Conservation (phyloP, 2,113 vertebrate species). For the Notiomystis cincta region DNA sequence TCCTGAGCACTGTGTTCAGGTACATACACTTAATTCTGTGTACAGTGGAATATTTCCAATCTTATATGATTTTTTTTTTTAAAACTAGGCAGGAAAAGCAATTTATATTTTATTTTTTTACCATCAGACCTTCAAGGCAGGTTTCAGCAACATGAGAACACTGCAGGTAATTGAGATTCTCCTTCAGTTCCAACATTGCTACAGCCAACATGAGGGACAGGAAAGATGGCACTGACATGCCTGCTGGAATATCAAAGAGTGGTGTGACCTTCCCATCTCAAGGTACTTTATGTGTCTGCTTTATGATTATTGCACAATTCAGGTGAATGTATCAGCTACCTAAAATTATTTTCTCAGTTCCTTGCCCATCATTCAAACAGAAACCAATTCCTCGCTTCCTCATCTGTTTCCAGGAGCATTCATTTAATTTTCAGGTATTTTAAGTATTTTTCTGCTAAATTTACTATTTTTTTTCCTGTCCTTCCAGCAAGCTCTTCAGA, state of each 20-base stretch:
- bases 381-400: not conserved
- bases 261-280: not conserved
- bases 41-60: fast-evolving
- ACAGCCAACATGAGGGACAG: not conserved
- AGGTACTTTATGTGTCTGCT: not conserved
- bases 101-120: not conserved
- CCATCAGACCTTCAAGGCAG: not conserved
- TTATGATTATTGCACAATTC: not conserved
- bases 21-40: fast-evolving
- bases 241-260: not conserved
- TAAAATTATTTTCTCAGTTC: not conserved
- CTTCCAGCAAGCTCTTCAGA: not conserved
- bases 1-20: too few species aligned
- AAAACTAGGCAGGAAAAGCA: fast-evolving
- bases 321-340: not conserved
- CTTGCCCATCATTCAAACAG: not conserved
- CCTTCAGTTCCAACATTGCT: not conserved
- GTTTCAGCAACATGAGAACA: not conserved
- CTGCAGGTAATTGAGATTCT: constrained; percentile 2
- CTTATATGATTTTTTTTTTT: fast-evolving
- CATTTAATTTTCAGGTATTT: not conserved
- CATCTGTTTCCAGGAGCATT: not conserved
- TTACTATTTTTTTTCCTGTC: not conserved
- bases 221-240: not conserved
- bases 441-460: not conserved